Evolutionary conservation across 2,113 vertebrate genomes (phyloP).

Genomic region (Morone chrysops): DNA sequence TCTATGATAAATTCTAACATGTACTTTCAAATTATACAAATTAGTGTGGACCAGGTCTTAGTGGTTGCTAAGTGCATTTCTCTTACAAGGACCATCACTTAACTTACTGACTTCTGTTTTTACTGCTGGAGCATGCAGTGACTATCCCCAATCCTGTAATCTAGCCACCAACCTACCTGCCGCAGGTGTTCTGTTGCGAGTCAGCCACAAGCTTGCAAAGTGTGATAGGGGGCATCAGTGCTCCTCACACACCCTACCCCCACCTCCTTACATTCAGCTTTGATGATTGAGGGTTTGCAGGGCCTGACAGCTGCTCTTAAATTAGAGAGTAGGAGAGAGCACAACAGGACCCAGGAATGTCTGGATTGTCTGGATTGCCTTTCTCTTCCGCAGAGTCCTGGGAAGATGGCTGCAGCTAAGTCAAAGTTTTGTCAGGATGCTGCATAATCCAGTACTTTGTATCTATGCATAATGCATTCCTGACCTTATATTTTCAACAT

Average conservation of each 20-base stretch:
- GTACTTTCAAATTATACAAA: not conserved
- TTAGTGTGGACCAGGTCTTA: not conserved
- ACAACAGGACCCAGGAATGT: conserved; percentile 77
- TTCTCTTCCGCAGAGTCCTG: conserved; percentile 73
- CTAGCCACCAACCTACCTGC: conserved; percentile 42
- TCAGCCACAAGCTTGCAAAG: conserved; percentile 61
- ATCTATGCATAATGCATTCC: conserved; percentile 51
- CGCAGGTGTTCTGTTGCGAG: conserved; percentile 68
- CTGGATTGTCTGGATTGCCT: conserved; percentile 81
- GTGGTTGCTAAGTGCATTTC: conserved; percentile 2
- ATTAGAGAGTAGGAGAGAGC: conserved; percentile 83
- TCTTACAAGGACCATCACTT: conserved; percentile 25
- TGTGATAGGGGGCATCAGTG: conserved; percentile 53
- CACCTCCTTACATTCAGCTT: conserved; percentile 60
- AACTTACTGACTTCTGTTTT: conserved; percentile 48
- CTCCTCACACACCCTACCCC: conserved; percentile 32
- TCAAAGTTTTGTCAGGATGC: conserved; percentile 53
- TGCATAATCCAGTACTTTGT: conserved; percentile 53
- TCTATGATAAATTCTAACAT: not conserved
- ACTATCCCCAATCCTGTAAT: conserved; percentile 68
- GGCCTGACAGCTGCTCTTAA: conserved; percentile 84
- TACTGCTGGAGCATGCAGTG: conserved; percentile 34
- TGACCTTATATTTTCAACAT: conserved; percentile 50
- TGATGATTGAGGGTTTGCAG: conserved; percentile 81
- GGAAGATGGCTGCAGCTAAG: conserved; percentile 70